phyloP scores from a whole-genome alignment of 1,140 invertebrate species.

The Gryon sp. region DNA sequence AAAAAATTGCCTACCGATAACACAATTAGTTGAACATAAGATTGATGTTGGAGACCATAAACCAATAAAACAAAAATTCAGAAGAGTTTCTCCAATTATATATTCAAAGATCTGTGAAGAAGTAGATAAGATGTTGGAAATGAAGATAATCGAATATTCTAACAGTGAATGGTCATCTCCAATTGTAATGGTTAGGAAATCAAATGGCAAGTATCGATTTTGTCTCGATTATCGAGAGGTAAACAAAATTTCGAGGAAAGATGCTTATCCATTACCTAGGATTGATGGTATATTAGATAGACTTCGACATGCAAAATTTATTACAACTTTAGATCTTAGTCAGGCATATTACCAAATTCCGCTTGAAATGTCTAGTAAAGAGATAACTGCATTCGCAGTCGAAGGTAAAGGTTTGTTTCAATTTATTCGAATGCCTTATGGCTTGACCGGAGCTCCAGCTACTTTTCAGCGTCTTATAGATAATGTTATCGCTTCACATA shows the following conservation, averaged over 20 bases:
- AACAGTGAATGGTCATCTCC: conserved; percentile 29
- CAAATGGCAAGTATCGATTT: conserved; percentile 8
- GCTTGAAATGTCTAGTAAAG: conserved; percentile 10
- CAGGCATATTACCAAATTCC: conserved; percentile 65
- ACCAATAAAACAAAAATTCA: not conserved
- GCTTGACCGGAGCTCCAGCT: conserved; percentile 63
- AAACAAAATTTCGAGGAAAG: not conserved
- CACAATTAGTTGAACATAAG: not conserved
- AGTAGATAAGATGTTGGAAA: not conserved
- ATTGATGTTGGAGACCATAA: not conserved
- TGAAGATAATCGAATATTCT: not conserved
- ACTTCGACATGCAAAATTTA: conserved; percentile 56
- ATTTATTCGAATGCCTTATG: conserved; percentile 69
- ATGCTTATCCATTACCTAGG: not conserved
- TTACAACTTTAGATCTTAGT: conserved; percentile 62
- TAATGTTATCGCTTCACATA: conserved; percentile 8
- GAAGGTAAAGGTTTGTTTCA: conserved; percentile 46
- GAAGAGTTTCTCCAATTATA: not conserved
- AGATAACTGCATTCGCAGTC: conserved; percentile 24
- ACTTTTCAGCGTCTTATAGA: conserved; percentile 66
- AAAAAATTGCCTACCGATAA: not conserved
- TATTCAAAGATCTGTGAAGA: not conserved
- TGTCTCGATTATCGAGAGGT: conserved; percentile 13
- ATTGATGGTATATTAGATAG: conserved; percentile 52
- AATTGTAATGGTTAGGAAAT: conserved; percentile 59